Percentiles rank a stretch among this genome's conserved stretches.
phyloP scores from a whole-genome alignment of 2,113 vertebrate species.

The Oncorhynchus clarkii region DNA sequence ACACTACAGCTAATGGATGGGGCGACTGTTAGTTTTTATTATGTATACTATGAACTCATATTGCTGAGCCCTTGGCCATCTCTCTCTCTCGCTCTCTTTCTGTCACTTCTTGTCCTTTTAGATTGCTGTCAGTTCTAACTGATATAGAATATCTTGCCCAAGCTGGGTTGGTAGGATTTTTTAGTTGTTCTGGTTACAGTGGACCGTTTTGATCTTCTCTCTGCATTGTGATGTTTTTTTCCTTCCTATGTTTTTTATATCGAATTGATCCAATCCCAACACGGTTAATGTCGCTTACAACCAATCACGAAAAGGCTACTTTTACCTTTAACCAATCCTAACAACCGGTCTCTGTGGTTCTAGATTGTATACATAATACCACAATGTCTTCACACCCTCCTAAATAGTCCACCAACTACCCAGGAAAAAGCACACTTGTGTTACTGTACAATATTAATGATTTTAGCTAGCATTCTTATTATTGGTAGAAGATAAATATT shows the following conservation, averaged over 20 bases:
- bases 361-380: conserved; percentile 14
- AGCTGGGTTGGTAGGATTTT: conserved; percentile 17
- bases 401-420: conserved; percentile 39
- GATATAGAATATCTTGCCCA: conserved; percentile 37
- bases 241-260: conserved; percentile 34
- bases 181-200: conserved; percentile 25
- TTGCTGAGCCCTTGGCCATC: background rate
- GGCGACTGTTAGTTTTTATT: background rate
- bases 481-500: conserved; percentile 36
- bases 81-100: background rate
- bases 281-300: conserved; percentile 28
- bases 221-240: conserved; percentile 32
- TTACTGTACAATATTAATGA: conserved; percentile 60
- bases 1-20: background rate
- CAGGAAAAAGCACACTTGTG: conserved; percentile 49
- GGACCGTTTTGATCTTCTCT: conserved; percentile 38
- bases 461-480: conserved; percentile 49
- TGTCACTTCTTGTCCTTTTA: conserved; percentile 15
- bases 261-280: conserved; percentile 31
- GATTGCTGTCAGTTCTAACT: conserved; percentile 31
- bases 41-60: background rate
- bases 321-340: background rate
- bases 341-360: conserved; percentile 17
- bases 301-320: conserved; percentile 24
- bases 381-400: conserved; percentile 51